A percentile compares a stretch with the other conserved stretches of the same genome.
These are phyloP conservation scores for Ophiodon elongatus DNA, from an alignment of 2,113 vertebrate species.

Conservation along the genomic window DNA sequence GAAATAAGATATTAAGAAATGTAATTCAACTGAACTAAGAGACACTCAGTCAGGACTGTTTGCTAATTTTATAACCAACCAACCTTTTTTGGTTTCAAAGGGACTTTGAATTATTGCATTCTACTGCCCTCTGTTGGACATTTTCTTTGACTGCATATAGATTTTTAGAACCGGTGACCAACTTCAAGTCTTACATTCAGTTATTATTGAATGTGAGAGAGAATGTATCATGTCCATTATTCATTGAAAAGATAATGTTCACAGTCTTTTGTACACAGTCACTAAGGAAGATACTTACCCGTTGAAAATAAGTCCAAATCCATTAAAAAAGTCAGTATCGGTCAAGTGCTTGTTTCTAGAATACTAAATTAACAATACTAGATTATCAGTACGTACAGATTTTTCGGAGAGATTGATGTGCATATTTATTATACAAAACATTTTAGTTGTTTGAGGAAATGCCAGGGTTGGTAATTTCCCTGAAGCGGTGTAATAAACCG, in stretches of 20 bases:
- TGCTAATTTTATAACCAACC: neutral
- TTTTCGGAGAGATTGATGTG: neutral
- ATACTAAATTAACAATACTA: neutral
- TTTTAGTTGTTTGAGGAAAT: no score
- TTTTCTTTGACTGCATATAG: neutral
- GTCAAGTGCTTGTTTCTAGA: neutral
- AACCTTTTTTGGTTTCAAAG: neutral
- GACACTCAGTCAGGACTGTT: neutral
- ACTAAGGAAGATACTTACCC: neutral
- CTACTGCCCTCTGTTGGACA: slow-evolving; percentile 66
- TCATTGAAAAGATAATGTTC: neutral
- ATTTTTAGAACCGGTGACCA: slow-evolving; percentile 11
- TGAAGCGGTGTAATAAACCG: no score
- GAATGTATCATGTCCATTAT: neutral
- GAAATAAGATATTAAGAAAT: neutral
- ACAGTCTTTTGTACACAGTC: neutral
- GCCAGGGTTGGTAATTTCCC: neutral
- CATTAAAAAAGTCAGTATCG: neutral
- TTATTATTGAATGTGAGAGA: neutral
- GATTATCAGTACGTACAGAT: neutral
- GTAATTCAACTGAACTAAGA: neutral
- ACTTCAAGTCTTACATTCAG: neutral
- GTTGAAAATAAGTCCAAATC: neutral
- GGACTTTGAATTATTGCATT: slow-evolving; percentile 3
- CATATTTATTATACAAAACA: neutral